Base-by-base conservation (phyloP, 2,797 vertebrate genomes). In the Coilia nasus region DNA sequence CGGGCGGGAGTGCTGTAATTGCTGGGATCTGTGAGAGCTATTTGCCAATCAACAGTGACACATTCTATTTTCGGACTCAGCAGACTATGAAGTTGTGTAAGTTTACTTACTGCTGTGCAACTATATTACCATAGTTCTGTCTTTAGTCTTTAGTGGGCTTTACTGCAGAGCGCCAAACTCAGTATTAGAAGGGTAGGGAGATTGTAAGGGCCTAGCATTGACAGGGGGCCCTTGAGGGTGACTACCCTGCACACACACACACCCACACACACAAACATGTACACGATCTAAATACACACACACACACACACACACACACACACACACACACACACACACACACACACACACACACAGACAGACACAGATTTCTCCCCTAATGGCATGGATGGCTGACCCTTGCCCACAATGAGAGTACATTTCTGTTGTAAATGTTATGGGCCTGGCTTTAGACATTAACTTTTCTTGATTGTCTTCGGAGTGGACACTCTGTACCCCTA, bases 401-500 rank as follows among this genome's bases (percentile, higher is more conserved):
- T 28, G 62, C 10, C 62, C 62, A 23, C 25, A 11, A 64, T 25
- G 62, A 25, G 28, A 64, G 62, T 28, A 6, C 67, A 19, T 15
- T 2, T 41, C 28, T 35, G 67, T 75, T 75, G 67, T 75, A 75
- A 41, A 75, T 75, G 35, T 75, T 17, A 35, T 28, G 71, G 71
- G 71, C 71, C 31, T 19, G 19, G 71, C 21, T 78, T 78, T 78
- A 35, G 31, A 28, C 17, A 31, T 71, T 14, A 44, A 41, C 71
- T 78, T 78, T 44, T 35, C 71, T 78, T 15, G 15, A 19, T 78
- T 78, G 71, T 44, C 12, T 71, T 71, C 71, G 71, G 6, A 78
- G 15, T 10, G 35, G 82, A 75, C 67, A 81, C 31, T 50, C 71
- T 50, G 82, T 82, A 71, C 57, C 75, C 84, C 78, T 35, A 82